Evolutionary conservation across 2,113 vertebrate genomes (phyloP).

Genomic region (Sisor rabdophorus): DNA sequence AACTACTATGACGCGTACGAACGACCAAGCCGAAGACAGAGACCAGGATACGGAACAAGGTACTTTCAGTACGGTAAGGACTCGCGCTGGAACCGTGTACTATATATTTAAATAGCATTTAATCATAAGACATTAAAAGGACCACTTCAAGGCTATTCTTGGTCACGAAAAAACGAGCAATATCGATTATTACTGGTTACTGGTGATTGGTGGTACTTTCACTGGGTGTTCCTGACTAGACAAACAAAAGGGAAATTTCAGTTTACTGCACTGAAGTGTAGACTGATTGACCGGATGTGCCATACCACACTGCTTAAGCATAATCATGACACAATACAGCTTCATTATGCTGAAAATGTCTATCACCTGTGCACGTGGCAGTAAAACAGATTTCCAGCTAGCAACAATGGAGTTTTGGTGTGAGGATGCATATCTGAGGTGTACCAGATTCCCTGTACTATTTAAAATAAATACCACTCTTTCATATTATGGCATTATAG

Average conservation of each 20-base stretch:
- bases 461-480: neutral
- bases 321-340: neutral
- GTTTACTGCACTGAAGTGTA: no score
- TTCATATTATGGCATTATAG: neutral
- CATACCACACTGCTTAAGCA: neutral
- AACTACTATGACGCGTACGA: conserved; percentile 93
- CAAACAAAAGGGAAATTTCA: no score
- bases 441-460: neutral
- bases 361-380: neutral
- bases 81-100: neutral
- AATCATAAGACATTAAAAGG: neutral
- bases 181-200: no score
- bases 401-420: no score
- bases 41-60: conserved; percentile 89
- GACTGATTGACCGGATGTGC: neutral
- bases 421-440: neutral
- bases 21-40: conserved; percentile 72
- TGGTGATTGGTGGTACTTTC: neutral
- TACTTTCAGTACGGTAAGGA: conserved; percentile 89
- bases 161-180: neutral
- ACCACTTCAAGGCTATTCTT: no score
- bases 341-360: neutral
- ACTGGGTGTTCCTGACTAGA: neutral
- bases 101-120: neutral
- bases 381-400: neutral